Evolutionary conservation across 2,797 vertebrate genomes (phyloP), one percentile per base, ranked within the genome.

Genomic region (Ambastaia sidthimunki): DNA sequence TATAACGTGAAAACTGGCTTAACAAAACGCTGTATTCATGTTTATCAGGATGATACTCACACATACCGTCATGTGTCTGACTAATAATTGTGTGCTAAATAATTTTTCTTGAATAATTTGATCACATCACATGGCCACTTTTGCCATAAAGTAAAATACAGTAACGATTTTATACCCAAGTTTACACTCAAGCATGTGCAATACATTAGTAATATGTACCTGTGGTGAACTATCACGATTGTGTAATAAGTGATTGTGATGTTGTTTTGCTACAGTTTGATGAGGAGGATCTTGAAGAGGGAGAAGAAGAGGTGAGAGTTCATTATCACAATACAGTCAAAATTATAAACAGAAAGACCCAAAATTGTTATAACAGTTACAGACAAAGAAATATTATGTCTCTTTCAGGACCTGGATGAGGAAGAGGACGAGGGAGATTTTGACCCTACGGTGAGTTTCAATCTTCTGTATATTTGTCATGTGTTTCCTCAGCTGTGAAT

Each of bases 231-330:
- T 75, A 2, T 37, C 23, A 41, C 7, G 3, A 74, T 7, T 41
- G 5, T 80, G 1, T 57, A 25, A 75, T 50, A 9, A 37, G 19
- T 31, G 50, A 21, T 25, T 48, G 11, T 73, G 62, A 6, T 71
- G 34, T 19, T 57, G 34, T 47, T 75, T 71, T 2, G 28, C 89
- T 93, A 57, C 92, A 99, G 98, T 98, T 97, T 94, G 98, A 99
- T 89, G 98, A 99, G 87, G 94, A 95, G 76, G 94, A 95, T 82
- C 92, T 96, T n/a, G 98, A 99, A 86, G 97, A 99, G 90, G 96
- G 95, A 81, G 97, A 98, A 85, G 97, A 99, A 89, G 98, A 98
- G 96, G 97, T 99, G 83, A 88, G 94, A 37, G n/a, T 18, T 57
- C 9, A 10, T 31, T 63, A 25, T 47, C 44, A 6, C 16, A 16